Evolutionary conservation across 1,140 invertebrate genomes (phyloP).

Genomic region (Apis dorsata): DNA sequence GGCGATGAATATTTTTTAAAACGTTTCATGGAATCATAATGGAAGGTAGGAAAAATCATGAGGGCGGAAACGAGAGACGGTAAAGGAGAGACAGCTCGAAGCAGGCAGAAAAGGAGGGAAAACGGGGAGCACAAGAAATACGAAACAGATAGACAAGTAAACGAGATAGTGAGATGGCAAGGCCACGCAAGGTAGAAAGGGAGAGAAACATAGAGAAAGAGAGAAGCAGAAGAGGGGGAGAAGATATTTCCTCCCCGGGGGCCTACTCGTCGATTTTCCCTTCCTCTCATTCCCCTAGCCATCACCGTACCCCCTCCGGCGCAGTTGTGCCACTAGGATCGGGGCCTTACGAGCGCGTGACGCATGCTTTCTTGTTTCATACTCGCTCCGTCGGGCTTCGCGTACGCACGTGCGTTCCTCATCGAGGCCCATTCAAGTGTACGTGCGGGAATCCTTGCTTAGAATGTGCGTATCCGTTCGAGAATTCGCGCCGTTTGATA

Average conservation of each 20-base stretch:
- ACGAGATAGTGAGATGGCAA: background rate
- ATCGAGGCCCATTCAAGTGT: constrained; percentile 37
- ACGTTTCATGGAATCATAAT: too few relatives aligned
- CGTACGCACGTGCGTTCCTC: constrained; percentile 56
- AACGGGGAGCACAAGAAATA: background rate
- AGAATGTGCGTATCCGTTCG: background rate
- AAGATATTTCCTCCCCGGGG: constrained; percentile 44
- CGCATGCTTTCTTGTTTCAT: constrained; percentile 64
- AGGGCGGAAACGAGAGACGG: background rate
- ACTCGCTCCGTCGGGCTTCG: constrained; percentile 59
- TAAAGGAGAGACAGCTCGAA: background rate
- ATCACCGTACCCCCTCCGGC: constrained; percentile 43
- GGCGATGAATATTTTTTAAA: too few relatives aligned
- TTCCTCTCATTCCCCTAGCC: constrained; percentile 21
- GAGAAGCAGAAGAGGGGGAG: background rate
- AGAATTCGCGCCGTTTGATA: background rate
- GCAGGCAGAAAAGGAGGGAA: background rate
- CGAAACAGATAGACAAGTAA: background rate
- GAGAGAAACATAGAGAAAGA: background rate
- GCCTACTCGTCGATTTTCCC: constrained; percentile 43
- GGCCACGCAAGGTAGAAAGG: background rate
- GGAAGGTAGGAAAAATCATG: background rate
- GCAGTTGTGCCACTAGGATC: constrained; percentile 37
- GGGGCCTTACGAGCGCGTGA: constrained; percentile 64
- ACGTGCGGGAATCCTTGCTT: constrained; percentile 23